Conservation (phyloP, 2,797 vertebrate genomes). For the Oceanodroma leucorhoa region DNA sequence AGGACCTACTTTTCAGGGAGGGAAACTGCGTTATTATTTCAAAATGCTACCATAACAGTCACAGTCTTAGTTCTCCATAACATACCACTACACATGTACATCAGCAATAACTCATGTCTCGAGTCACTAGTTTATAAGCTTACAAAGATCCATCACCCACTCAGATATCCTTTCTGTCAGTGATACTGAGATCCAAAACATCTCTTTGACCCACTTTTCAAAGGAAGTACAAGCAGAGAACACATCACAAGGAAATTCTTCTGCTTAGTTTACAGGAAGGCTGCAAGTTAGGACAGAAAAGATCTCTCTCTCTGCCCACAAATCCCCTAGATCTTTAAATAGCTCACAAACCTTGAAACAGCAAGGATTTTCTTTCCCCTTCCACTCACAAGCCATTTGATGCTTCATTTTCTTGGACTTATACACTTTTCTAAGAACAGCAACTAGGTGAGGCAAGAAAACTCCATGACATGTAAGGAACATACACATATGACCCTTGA, state of each 20-base stretch:
- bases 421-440: not conserved
- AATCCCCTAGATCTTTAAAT: not conserved
- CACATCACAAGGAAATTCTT: slow-evolving; percentile 3
- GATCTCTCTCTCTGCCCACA: not conserved
- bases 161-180: not conserved
- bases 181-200: slow-evolving; percentile 16
- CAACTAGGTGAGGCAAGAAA: not conserved
- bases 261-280: not conserved
- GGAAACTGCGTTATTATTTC: not conserved
- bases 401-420: not conserved
- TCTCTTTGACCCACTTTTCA: slow-evolving; percentile 36
- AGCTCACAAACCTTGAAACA: not conserved
- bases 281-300: not conserved
- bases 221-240: not conserved
- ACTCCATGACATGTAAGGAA: not conserved
- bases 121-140: not conserved
- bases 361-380: not conserved
- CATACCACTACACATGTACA: not conserved
- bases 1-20: not conserved
- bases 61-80: not conserved
- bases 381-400: not conserved
- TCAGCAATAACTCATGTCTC: not conserved
- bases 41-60: not conserved
- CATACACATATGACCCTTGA: accelerated
- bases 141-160: not conserved